These are phyloP conservation scores for Benitochromis conjunctus DNA, from an alignment of 2,113 vertebrate genomes.

Conservation along the genomic window DNA sequence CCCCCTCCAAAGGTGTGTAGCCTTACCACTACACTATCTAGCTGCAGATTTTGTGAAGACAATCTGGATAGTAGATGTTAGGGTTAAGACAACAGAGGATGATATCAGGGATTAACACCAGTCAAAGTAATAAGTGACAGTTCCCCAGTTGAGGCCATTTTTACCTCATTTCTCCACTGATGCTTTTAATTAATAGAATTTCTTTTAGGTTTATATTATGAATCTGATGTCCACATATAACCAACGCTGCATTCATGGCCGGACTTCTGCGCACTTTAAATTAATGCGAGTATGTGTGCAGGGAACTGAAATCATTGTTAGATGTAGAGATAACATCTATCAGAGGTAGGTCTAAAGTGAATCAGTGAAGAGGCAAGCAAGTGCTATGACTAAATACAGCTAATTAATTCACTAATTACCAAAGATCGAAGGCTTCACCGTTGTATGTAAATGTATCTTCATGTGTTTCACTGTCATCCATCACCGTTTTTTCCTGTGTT, in stretches of 20 bases:
- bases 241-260: neutral
- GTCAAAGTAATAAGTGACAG: neutral
- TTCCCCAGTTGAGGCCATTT: neutral
- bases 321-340: neutral
- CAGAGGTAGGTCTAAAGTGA: neutral
- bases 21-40: too few relatives aligned
- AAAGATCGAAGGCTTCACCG: fast-evolving
- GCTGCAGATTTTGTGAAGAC: neutral
- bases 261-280: neutral
- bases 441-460: neutral
- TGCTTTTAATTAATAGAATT: neutral
- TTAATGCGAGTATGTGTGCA: neutral
- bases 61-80: neutral
- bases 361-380: neutral
- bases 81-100: neutral
- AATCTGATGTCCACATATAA: neutral
- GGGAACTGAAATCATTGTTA: neutral
- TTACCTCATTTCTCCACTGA: neutral
- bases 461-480: too few relatives aligned
- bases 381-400: neutral
- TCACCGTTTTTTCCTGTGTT: neutral
- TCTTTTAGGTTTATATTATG: neutral
- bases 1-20: too few relatives aligned
- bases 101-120: fast-evolving
- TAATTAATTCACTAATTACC: neutral